Evolutionary conservation across 2,113 vertebrate species (phyloP).

Genomic region (Petrocephalus zakoni): DNA sequence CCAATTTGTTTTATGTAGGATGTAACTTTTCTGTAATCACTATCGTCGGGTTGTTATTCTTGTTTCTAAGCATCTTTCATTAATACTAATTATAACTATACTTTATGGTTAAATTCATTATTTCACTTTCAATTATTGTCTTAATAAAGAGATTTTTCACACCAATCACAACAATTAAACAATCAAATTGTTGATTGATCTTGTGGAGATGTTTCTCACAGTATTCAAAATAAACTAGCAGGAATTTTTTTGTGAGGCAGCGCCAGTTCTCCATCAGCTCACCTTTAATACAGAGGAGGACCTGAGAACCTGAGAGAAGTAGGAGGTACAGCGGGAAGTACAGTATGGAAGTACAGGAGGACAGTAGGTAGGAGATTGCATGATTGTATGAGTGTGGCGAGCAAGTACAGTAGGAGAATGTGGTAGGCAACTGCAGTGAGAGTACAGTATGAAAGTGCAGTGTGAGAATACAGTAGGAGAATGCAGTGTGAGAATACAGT

Average conservation of each 20-base stretch:
- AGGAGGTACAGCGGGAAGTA: not conserved
- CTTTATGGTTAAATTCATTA: not conserved
- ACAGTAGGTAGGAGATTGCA: not conserved
- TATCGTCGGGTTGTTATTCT: not conserved
- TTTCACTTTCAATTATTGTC: not conserved
- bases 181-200: not conserved
- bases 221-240: not conserved
- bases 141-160: not conserved
- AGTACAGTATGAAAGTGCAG: not conserved
- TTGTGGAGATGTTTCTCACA: not conserved
- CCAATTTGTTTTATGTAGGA: not conserved
- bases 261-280: not conserved
- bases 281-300: not conserved
- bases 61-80: not conserved
- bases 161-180: not conserved
- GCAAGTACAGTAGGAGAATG: not conserved
- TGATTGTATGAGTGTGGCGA: not conserved
- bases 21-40: not conserved
- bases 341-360: not conserved
- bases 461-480: not conserved
- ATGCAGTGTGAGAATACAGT: not conserved
- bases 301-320: not conserved
- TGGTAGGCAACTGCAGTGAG: not conserved
- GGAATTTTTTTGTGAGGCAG: not conserved
- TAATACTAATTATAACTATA: not conserved